phyloP scores from a whole-genome alignment of 2,888 invertebrate species.

The Anoncus sp. region DNA sequence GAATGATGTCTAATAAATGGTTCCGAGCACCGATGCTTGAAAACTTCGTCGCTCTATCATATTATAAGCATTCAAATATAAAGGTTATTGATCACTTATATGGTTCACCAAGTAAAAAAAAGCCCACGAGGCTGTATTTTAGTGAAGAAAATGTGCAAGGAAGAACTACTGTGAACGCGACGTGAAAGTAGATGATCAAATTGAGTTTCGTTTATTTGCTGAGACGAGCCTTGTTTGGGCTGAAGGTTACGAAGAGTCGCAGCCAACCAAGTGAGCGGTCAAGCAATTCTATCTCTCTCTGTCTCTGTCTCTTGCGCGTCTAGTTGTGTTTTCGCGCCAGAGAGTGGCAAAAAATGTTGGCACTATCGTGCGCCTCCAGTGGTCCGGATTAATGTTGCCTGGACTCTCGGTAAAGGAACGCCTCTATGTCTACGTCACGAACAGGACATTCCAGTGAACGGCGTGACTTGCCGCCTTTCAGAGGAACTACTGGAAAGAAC shows the following conservation, averaged over 20 bases:
- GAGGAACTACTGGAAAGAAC: constrained; percentile 24
- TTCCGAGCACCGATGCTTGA: too few species aligned
- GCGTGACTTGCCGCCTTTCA: constrained; percentile 10
- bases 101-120: neutral
- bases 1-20: too few species aligned
- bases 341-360: constrained; percentile 64
- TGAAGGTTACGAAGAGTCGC: constrained; percentile 45
- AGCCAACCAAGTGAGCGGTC: constrained; percentile 46
- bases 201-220: constrained; percentile 55
- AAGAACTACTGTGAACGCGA: constrained; percentile 37
- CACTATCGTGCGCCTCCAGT: constrained; percentile 62
- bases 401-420: constrained; percentile 47
- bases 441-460: constrained; percentile 30
- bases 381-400: constrained; percentile 65
- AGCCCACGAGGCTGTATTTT: neutral
- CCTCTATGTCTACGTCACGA: constrained; percentile 54
- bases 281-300: constrained; percentile 50
- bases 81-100: too few species aligned
- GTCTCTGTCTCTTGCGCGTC: constrained; percentile 23
- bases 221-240: constrained; percentile 51
- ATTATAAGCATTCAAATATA: too few species aligned
- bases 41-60: too few species aligned
- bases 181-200: constrained; percentile 60
- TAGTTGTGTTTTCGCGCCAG: constrained; percentile 32
- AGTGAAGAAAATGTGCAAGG: constrained; percentile 16